Evolutionary conservation across 2,113 vertebrate genomes (phyloP).

Genomic region (Gracilinanus agilis): DNA sequence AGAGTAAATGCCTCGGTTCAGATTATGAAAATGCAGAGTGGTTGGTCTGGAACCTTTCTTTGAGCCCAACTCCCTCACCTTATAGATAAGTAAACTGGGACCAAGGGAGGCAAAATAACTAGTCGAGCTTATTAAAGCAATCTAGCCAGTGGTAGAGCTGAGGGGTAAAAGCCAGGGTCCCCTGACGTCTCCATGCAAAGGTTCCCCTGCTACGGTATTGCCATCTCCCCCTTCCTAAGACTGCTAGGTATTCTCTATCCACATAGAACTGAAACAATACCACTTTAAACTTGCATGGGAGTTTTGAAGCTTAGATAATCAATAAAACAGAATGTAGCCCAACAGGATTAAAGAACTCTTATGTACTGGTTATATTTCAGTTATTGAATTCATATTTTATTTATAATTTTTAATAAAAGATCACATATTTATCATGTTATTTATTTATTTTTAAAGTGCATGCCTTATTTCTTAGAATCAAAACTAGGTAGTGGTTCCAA

Average conservation of each 20-base stretch:
- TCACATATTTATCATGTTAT: background rate
- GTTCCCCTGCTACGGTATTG: background rate
- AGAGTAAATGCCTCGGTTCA: background rate
- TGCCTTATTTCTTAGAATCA: too few species aligned
- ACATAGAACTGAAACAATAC: background rate
- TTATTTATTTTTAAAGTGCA: background rate
- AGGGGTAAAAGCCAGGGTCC: background rate
- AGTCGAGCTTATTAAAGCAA: background rate
- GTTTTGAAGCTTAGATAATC: slow-evolving; percentile 13
- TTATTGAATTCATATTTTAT: background rate
- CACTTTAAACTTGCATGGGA: background rate
- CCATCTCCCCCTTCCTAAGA: background rate
- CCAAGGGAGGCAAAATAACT: background rate
- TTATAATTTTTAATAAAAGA: background rate
- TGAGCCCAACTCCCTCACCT: background rate
- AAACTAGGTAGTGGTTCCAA: too few species aligned
- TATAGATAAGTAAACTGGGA: background rate
- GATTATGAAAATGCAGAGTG: background rate
- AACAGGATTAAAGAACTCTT: background rate
- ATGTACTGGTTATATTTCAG: background rate
- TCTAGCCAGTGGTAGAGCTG: background rate
- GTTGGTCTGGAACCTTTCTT: background rate
- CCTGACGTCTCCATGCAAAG: background rate
- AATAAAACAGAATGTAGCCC: background rate
- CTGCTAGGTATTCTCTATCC: background rate